These are phyloP conservation scores for Lynx canadensis DNA, from an alignment of 2,113 vertebrate genomes.

Conservation along the genomic window DNA sequence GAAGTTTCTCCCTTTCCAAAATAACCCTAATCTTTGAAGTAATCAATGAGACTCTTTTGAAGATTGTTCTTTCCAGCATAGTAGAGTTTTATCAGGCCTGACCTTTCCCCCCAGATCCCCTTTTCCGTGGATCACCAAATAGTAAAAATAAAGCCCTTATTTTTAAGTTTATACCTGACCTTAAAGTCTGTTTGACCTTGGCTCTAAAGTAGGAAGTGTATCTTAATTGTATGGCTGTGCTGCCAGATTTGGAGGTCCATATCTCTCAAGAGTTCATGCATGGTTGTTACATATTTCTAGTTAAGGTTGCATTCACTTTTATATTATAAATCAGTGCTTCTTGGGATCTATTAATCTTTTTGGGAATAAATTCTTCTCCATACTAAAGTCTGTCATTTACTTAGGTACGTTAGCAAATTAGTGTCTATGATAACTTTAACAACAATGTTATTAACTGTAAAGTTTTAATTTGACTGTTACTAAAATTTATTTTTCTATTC, in stretches of 20 bases:
- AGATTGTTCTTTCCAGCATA: neutral
- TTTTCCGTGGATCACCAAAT: conserved; percentile 4
- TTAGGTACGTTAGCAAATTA: conserved; percentile 55
- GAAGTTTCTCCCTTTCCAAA: conserved; percentile 36
- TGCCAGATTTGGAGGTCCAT: neutral
- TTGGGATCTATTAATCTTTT: conserved; percentile 17
- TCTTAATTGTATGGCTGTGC: neutral
- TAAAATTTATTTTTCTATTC: neutral
- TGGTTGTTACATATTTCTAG: conserved; percentile 53
- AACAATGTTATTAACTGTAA: neutral
- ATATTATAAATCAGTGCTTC: conserved; percentile 59
- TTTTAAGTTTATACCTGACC: conserved; percentile 19
- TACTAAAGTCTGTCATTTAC: conserved; percentile 40
- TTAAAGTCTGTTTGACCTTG: neutral
- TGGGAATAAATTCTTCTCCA: conserved; percentile 48
- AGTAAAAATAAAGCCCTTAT: conserved; percentile 40
- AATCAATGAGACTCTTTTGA: neutral
- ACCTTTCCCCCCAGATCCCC: neutral
- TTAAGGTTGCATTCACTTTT: conserved; percentile 68
- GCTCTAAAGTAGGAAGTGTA: neutral
- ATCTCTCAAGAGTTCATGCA: neutral
- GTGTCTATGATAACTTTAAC: neutral
- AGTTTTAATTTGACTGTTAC: conserved; percentile 19
- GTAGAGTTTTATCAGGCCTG: neutral
- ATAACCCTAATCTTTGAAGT: conserved; percentile 1